Base-by-base conservation (phyloP, 2,797 vertebrate species). In the Neosilurus mollespiculum region DNA sequence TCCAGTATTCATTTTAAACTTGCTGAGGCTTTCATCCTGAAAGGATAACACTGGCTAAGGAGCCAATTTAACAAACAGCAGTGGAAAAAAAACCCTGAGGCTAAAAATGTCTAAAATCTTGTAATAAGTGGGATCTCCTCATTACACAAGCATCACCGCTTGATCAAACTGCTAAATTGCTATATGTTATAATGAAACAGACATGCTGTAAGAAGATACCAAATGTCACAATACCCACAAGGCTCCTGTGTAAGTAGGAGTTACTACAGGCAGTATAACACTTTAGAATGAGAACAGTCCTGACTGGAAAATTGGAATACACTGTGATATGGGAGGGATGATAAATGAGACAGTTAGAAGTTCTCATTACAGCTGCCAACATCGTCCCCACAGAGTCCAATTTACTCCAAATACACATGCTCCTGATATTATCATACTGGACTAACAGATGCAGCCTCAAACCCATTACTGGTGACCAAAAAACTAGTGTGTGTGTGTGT, bases 371-470 rank as follows among this genome's bases (percentile, higher is more conserved):
- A 67, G 72, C 72, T 58, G 72, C 56, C 64, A 30, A 51, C 11
- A 26, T 58, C 34, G 18, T 24, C 72, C 26, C 62, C 34, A 53
- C 24, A 30, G 67, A 37, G 76, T 79, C 24, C 26, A 72, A 72
- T 80, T 72, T 65, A 84, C 61, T 73, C 20, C 8, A 72, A 72
- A 14, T 80, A 58, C 61, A 73, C 20, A 65, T 0, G 49, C 26
- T 53, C 20, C 22, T 37, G 65, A 61, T 72, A 49, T 24, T 58
- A 56, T 58, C 18, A 26, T 15, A 0, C 6, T 79, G 69, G 20
- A 30, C 26, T 18, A 56, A 64, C 54, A 69, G 83, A 72, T 58
- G 56, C 14, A 51, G 26, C 54, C 34, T 83, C 73, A 71, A 61
- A 76, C 4, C 54, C 51, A 24, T 59, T 26, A 34, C 53, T 9